Base-by-base conservation (phyloP, 2,797 vertebrate species). In the Vultur gryphus region DNA sequence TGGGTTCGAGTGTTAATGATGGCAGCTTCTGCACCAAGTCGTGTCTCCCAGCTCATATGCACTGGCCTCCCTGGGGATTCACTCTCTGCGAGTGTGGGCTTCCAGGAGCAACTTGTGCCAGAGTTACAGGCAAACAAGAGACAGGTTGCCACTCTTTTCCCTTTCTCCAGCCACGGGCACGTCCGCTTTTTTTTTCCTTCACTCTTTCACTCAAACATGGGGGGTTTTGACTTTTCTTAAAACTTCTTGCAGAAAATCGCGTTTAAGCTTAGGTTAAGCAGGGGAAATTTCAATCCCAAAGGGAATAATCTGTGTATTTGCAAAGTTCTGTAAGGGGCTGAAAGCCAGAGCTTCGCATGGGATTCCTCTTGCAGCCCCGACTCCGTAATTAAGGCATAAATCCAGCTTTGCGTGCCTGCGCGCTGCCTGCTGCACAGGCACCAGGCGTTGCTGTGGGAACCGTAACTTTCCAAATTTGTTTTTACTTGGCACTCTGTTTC, bases 371-470 rank as follows among this genome's bases (percentile, higher is more conserved):
- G 33, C 70, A 79, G 70, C 75, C 17, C 26, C 7, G 1, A 29
- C 73, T 84, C 73, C 4, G 2, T 84, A 94, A 95, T 87, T 81
- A 89, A 96, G 82, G 90, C 86, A 90, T 91, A 88, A 93, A 92
- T 93, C 82, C 72, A 48, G 76, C 51, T 48, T 33, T 48, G 71
- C 21, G 4, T 84, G 85, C 84, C 58, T 75, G 80, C 24, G 8
- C 7, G n/a, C 86, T 80, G 70, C 57, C 46, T 73, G 49, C 95
- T 84, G 62, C 48, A 44, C 81, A 48, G 39, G 82, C 81, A 6
- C 72, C 69, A 37, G 85, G 72, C 35, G 73, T 95, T 96, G 94
- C 96, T 85, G 93, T 95, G 95, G 96, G 93, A 96, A 96, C 96
- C 24, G 25, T 64, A 91, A 72, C 75, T 95, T 96, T 26, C 70